These are phyloP conservation scores for Tinamus guttatus DNA, from an alignment of 2,113 vertebrate genomes.

Conservation along the genomic window DNA sequence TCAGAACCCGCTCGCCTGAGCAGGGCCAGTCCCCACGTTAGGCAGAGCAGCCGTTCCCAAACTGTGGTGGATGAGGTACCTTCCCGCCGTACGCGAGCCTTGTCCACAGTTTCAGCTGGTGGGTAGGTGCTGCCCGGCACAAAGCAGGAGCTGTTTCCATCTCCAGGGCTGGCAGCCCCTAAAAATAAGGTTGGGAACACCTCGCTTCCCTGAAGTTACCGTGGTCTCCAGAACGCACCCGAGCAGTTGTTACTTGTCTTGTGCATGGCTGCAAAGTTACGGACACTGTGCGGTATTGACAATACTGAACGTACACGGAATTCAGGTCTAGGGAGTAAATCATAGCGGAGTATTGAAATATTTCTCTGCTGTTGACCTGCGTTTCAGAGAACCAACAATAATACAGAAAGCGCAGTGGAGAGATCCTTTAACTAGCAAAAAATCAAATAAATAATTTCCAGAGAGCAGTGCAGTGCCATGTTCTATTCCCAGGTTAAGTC, in stretches of 20 bases:
- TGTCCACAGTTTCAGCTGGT: neutral
- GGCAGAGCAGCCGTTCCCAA: neutral
- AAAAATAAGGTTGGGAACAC: neutral
- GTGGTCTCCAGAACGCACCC: neutral
- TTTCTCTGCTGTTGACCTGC: neutral
- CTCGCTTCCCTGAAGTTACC: neutral
- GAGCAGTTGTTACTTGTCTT: neutral
- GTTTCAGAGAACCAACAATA: neutral
- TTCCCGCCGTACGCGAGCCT: neutral
- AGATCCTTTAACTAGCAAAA: neutral
- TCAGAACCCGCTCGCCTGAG: neutral
- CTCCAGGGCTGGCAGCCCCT: neutral
- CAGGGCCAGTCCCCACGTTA: neutral
- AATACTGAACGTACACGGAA: neutral
- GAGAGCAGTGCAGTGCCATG: neutral
- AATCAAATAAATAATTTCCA: neutral
- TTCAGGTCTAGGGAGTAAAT: neutral
- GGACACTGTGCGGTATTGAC: neutral
- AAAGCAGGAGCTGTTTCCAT: neutral
- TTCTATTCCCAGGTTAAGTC: neutral
- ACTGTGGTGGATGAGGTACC: accelerated
- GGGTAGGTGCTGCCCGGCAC: neutral
- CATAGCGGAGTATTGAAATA: neutral
- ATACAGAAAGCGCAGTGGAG: neutral
- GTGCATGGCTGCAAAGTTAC: neutral